Base-by-base conservation (phyloP, 2,888 invertebrate species). In the Ferdinandea cuprea region DNA sequence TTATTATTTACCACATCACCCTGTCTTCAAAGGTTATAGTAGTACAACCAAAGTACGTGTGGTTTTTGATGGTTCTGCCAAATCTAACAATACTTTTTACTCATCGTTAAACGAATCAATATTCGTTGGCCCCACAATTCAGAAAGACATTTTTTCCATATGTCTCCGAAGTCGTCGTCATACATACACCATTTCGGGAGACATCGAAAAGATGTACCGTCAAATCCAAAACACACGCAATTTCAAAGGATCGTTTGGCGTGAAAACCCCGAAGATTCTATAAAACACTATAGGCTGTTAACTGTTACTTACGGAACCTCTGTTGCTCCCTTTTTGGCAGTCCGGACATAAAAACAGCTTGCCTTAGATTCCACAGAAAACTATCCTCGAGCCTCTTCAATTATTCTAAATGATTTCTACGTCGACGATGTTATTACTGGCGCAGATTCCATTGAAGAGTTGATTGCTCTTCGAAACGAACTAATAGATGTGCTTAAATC, bases 341-440 rank as follows among this genome's bases (percentile, higher is more conserved):
- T 80, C 0, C 28, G 81, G 4, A 35, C 40, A 0, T 30, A 86
- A 15, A 63, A 85, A 17, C 58, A 85, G 35, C 42, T 87, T 11
- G 87, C 84, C 5, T 15, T 28, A 9, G 65, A 79, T 13, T 80
- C 85, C 21, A 28, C 40, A 17, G 11, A 59, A 2, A 54, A 19
- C 3, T 85, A 74, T 69, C 86, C 85, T 0, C 7, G 48, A 19
- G 85, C 85, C 9, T 25, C 84, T 42, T 44, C 42, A 19, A 54
- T 85, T 9, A 11, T 54, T n/a, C 13, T 35, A 4, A 25, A 72
- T 21, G 86, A 86, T 59, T 85, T 87, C 17, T 87, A 87, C 35
- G 84, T 87, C 28, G 86, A 87, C 59, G 86, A 87, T 37, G 30
- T 84, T 1, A 65, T 85, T 25, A 76, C 81, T 7, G 85, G 85